Base-by-base conservation (phyloP, 23 tunicate species). In the Styela plicata region DNA sequence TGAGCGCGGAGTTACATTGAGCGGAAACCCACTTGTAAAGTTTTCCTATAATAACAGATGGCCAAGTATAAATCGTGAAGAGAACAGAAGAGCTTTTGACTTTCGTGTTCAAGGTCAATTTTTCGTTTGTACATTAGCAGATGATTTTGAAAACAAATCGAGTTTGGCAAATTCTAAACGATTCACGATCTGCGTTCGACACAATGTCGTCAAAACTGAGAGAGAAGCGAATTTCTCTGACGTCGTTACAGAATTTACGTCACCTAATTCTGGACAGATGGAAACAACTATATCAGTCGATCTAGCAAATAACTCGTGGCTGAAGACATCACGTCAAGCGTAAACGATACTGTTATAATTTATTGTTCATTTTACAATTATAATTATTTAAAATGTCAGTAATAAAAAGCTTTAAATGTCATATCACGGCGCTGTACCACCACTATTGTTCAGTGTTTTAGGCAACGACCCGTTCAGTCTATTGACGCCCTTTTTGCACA, bases 91-190 rank as follows among this genome's bases (percentile, higher is more conserved):
- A 33, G 74, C 87, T 63, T 69, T 86, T 10, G 90, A 91, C 37
- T 91, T 91, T 78, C 87, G 97, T 19, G 70, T 91, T 25, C 97
- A 91, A 78, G 79, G 87, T 0, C 97, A 91, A 78, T 91, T 91
- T 78, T 78, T 74, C 64, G 64, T 82, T 34, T 81, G 97, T 87
- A 53, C 69, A 0, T 64, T 71, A 27, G 31, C 52, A 61, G 84
- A 83, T 21, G 86, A 78, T 24, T 78, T 65, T 31, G 52, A 18
- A 25, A 69, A 29, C 30, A 36, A 31, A 2, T 26, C 27, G 44
- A 53, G 27, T 21, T 30, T 63, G 2, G 33, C 79, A 5, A 85
- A 82, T 23, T 52, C 76, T 0, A 83, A 70, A 23, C 53, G 69
- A 17, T 86, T 91, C 69, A 85, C 86, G 24, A 33, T 86, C 30